phyloP scores from a whole-genome alignment of 1,140 invertebrate species.

The Conus betulinus region DNA sequence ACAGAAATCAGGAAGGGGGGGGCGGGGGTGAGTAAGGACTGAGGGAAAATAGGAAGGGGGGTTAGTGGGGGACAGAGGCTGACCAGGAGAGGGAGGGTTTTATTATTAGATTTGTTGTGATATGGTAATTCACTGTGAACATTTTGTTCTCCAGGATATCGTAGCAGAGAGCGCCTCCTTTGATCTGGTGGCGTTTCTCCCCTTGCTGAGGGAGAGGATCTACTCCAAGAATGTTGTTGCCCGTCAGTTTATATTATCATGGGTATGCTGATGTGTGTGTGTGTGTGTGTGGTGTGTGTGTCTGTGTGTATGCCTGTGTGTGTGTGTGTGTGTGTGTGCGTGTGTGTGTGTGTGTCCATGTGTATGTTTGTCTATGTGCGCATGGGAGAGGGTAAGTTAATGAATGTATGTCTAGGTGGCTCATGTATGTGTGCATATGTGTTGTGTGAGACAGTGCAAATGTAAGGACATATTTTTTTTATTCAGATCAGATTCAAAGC shows the following conservation, averaged over 20 bases:
- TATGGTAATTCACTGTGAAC: neutral
- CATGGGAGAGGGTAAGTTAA: too few relatives aligned
- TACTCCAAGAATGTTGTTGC: slow-evolving; percentile 94
- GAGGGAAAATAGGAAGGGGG: neutral
- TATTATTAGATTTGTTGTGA: neutral
- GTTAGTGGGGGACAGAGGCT: neutral
- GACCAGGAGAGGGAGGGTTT: neutral
- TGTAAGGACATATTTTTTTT: too few relatives aligned
- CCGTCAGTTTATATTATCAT: slow-evolving; percentile 87
- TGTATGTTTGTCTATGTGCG: too few relatives aligned
- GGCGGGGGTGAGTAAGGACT: neutral
- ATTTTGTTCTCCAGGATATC: slow-evolving; percentile 86
- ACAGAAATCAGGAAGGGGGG: neutral
- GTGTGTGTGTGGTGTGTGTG: too few relatives aligned
- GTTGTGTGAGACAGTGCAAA: too few relatives aligned
- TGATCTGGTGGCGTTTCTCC: slow-evolving; percentile 93
- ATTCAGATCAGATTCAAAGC: too few relatives aligned
- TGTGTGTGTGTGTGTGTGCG: too few relatives aligned
- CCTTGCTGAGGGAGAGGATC: slow-evolving; percentile 92
- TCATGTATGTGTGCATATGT: too few relatives aligned
- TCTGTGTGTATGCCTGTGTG: too few relatives aligned
- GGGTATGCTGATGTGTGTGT: slow-evolving; percentile 73
- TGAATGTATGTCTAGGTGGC: too few relatives aligned
- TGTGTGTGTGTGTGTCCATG: too few relatives aligned
- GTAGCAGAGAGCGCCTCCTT: slow-evolving; percentile 95